Conservation (phyloP, 2,797 vertebrate genomes). For the Phataginus tetradactyla region DNA sequence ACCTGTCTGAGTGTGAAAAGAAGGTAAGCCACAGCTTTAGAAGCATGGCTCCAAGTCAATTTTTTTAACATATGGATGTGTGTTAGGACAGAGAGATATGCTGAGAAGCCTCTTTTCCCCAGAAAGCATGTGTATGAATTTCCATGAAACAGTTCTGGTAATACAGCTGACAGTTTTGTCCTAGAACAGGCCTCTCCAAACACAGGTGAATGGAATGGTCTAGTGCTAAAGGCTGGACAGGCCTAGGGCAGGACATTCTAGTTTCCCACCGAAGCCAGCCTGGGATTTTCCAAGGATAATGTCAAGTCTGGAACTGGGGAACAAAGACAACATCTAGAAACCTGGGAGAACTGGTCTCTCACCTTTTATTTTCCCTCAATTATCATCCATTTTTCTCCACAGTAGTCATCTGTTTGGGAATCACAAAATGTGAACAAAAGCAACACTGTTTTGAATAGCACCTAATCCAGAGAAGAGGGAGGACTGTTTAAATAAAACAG, state of each 20-base stretch:
- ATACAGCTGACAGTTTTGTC: background rate
- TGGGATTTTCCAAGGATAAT: background rate
- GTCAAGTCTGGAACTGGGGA: background rate
- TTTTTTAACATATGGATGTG: background rate
- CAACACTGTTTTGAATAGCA: background rate
- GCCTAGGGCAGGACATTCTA: background rate
- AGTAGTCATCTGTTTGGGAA: background rate
- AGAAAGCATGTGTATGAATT: background rate
- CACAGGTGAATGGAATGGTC: background rate
- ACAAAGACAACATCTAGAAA: background rate
- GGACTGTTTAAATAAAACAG: background rate
- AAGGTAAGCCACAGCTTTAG: background rate
- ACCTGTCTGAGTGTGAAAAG: background rate
- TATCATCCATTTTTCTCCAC: background rate
- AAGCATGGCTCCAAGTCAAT: background rate
- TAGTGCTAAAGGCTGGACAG: background rate
- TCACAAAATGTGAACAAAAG: background rate
- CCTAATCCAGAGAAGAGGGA: background rate
- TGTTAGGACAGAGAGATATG: background rate
- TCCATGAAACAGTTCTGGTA: background rate
- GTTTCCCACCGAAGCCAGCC: background rate
- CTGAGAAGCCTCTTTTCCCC: background rate
- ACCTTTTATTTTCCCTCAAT: background rate
- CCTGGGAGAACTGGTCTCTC: background rate
- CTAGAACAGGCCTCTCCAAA: background rate